phyloP scores from a whole-genome alignment of 1,140 invertebrate species.

The Atta cephalotes region DNA sequence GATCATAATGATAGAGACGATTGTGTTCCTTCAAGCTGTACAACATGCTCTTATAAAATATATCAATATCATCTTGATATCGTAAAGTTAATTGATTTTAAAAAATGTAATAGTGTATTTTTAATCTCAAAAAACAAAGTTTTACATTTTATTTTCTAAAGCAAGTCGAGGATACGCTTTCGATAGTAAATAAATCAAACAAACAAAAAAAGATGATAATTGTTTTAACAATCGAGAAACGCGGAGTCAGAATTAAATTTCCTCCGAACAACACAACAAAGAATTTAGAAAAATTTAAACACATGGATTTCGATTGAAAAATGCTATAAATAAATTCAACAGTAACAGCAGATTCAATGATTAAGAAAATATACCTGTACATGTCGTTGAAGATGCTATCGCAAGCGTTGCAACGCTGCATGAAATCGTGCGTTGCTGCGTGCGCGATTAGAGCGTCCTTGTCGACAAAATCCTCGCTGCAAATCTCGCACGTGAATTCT shows the following conservation, averaged over 20 bases:
- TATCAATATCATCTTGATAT: neutral
- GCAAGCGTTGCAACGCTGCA: conserved; percentile 87
- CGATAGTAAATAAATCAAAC: neutral
- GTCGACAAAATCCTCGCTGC: conserved; percentile 79
- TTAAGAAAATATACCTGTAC: conserved; percentile 58
- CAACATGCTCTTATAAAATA: neutral
- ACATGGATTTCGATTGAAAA: neutral
- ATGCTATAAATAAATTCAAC: neutral
- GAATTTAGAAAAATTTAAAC: neutral
- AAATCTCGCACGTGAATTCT: conserved; percentile 82
- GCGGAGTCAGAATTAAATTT: neutral
- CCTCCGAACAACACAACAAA: neutral
- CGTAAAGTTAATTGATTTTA: neutral
- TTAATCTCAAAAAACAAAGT: neutral
- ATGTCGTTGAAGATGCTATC: conserved; percentile 87
- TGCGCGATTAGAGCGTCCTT: conserved; percentile 81
- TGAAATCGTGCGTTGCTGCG: conserved; percentile 86
- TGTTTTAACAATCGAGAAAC: neutral
- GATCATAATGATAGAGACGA: conserved; percentile 84
- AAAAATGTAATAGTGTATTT: neutral
- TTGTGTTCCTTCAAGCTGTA: conserved; percentile 88
- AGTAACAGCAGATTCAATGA: neutral
- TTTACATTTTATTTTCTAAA: neutral
- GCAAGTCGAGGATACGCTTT: neutral
- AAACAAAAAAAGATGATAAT: neutral